Conservation (phyloP, 30 jellyfish, hydroid and myxozoan species). For the Turritopsis rubra region DNA sequence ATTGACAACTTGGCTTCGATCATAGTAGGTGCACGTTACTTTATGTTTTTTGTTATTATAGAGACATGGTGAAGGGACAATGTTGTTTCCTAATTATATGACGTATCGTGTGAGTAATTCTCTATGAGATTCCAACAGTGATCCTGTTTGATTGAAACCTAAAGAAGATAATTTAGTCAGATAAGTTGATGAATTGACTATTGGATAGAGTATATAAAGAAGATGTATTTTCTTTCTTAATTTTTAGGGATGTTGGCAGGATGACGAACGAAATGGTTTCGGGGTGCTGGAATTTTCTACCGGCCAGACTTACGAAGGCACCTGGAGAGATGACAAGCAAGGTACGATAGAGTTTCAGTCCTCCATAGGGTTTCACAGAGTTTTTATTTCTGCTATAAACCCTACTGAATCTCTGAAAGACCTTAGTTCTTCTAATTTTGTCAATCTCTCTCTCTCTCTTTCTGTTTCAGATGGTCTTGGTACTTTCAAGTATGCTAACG, state of each 20-base stretch:
- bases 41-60: background rate
- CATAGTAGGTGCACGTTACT: background rate
- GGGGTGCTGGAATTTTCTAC: conserved; percentile 68
- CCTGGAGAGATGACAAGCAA: conserved; percentile 66
- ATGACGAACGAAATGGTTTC: conserved; percentile 91
- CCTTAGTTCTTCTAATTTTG: background rate
- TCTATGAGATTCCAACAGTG: background rate
- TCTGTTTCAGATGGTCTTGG: conserved; percentile 68
- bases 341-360: conserved; percentile 16
- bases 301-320: conserved; percentile 88
- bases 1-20: background rate
- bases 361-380: background rate
- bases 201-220: too few species aligned
- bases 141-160: background rate
- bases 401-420: too few species aligned
- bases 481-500: conserved; percentile 41
- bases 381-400: too few species aligned
- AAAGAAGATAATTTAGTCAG: too few species aligned
- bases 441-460: background rate
- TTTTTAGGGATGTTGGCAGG: conserved; percentile 82
- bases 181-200: background rate
- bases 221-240: background rate
- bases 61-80: conserved; percentile 95
- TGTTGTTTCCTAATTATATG: conserved; percentile 97
- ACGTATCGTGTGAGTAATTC: conserved; percentile 54